Base-by-base conservation (phyloP, 2,888 invertebrate genomes). In the Sisyra terminalis region DNA sequence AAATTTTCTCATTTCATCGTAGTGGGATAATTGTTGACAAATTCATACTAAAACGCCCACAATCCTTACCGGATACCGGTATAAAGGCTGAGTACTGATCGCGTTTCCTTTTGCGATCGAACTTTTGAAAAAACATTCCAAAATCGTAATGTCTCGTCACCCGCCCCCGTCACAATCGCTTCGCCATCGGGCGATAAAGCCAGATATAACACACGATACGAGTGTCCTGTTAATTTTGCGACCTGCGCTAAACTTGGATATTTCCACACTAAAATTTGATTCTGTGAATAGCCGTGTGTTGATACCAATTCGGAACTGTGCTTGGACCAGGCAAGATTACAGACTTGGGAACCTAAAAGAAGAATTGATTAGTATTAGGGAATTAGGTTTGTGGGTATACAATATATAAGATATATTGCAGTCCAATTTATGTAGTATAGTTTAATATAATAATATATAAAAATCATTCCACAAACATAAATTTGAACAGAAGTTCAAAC, bases 121-220 rank as follows among this genome's bases (percentile, higher is more conserved):
- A 92, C 90, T 69, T 97, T 97, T 56, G 90, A 93, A 66, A 98
- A 98, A 0, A 98, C 94, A 68, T 96, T 96, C 97, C 96, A 98
- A 63, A 97, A 98, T 6, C 97, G 71, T 4, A 98, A 69, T 0
- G 97, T 98, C 60, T 97, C 97, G 63, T 97, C 97, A 0, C 97
- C 97, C 1, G 97, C 97, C 17, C 97, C 97, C 0, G 97, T 98
- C 0, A 98, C 97, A 49, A 98, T 97, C 2, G 96, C 92, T 60
- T 97, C 96, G 29, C 97, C 97, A 60, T 96, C 96, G 0, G 97
- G 97, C 3, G 94, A 96, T 62, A 97, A 75, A 0, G 97, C 96
- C 52, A 97, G 65, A 63, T 97, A 97, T 1, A 98, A 68, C 3
- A 98, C 97, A 50, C 97, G 70, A 61, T 89, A 93, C 17, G 93